Conservation (phyloP, 2,888 invertebrate genomes). For the Julus scanicus region DNA sequence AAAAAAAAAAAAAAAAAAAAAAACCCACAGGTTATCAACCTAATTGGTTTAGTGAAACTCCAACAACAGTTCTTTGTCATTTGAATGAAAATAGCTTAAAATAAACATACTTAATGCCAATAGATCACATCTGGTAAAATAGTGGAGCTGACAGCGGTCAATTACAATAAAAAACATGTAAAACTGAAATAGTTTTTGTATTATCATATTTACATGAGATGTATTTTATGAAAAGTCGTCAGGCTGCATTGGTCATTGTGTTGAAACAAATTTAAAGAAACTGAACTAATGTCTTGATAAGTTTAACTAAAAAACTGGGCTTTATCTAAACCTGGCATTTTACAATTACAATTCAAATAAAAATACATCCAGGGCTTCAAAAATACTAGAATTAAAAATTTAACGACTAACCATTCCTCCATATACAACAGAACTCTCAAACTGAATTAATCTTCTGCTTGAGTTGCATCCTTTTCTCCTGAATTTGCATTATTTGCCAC, state of each 20-base stretch:
- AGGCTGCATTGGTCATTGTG: neutral
- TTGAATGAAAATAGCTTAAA: neutral
- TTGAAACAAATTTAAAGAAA: neutral
- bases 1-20: too few relatives aligned
- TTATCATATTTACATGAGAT: neutral
- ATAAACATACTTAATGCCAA: neutral
- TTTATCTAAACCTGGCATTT: neutral
- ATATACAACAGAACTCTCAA: neutral
- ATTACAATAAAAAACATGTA: neutral
- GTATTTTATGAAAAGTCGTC: neutral
- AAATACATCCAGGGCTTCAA: neutral
- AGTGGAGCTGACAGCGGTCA: neutral
- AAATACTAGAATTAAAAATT: neutral
- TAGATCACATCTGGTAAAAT: neutral
- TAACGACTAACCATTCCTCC: neutral
- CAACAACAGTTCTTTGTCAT: too few relatives aligned
- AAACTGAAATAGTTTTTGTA: neutral
- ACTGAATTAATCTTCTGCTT: neutral
- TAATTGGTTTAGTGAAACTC: too few relatives aligned
- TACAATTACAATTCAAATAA: neutral
- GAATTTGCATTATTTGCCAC: constrained; percentile 59
- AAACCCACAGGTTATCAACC: too few relatives aligned
- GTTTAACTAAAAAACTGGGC: neutral
- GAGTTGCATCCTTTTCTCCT: constrained; percentile 9
- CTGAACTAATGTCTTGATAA: neutral